Percentiles rank a stretch among this genome's conserved stretches.
These are phyloP conservation scores for Torymus texanus DNA, from an alignment of 2,888 invertebrate genomes.

Conservation along the genomic window DNA sequence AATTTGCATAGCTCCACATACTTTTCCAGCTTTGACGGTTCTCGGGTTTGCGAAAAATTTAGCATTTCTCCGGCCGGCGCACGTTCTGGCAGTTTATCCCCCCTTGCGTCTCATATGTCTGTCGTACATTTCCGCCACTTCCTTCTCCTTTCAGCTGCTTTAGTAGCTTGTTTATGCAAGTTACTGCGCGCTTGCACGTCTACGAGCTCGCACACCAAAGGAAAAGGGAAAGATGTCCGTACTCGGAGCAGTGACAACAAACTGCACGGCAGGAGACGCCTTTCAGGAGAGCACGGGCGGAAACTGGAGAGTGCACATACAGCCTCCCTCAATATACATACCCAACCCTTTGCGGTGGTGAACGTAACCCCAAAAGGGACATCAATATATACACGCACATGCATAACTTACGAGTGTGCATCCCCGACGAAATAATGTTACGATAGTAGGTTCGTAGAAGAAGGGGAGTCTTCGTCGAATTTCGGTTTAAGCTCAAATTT, in stretches of 20 bases:
- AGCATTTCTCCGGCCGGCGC: not conserved
- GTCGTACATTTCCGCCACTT: not conserved
- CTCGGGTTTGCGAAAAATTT: no score
- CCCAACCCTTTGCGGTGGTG: conserved; percentile 7
- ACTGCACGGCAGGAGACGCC: not conserved
- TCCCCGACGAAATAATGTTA: no score
- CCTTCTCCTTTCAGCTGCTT: conserved; percentile 32
- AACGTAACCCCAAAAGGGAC: conserved; percentile 3
- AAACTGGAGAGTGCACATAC: conserved; percentile 39
- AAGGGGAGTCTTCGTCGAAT: no score
- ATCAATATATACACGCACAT: not conserved
- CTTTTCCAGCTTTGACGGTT: not conserved
- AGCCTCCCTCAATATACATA: not conserved
- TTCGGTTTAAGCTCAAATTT: no score
- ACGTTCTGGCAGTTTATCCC: not conserved
- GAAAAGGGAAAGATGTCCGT: not conserved
- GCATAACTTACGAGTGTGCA: no score
- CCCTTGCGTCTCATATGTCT: no score
- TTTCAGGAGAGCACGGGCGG: not conserved
- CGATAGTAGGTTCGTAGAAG: no score
- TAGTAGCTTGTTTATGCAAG: conserved; percentile 5
- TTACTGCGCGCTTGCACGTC: no score
- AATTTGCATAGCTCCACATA: no score
- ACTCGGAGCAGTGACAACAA: not conserved
- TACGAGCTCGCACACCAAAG: no score